phyloP scores from a whole-genome alignment of 2,888 invertebrate species.

The Embidobia sp. region DNA sequence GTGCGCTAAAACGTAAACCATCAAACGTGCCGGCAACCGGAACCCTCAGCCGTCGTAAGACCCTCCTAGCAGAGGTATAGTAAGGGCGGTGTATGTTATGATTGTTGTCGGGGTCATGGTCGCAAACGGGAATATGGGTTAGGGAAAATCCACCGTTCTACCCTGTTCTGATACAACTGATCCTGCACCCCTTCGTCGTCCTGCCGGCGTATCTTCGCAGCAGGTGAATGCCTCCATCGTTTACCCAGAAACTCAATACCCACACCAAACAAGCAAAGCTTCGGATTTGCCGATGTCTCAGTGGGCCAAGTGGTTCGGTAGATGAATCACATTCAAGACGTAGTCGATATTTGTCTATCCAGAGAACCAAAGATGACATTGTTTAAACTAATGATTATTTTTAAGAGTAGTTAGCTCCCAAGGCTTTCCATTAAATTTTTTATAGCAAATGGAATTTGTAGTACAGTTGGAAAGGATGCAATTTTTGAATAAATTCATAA shows the following conservation, averaged over 20 bases:
- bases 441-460: too few species aligned
- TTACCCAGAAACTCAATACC: slow-evolving; percentile 24
- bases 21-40: slow-evolving; percentile 67
- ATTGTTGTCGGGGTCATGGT: slow-evolving; percentile 77
- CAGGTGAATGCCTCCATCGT: slow-evolving; percentile 49
- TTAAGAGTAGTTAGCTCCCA: too few species aligned
- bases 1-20: slow-evolving; percentile 76
- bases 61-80: slow-evolving; percentile 73
- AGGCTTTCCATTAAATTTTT: too few species aligned
- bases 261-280: too few species aligned
- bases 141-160: slow-evolving; percentile 69
- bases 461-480: too few species aligned
- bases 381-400: too few species aligned
- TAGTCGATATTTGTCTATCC: too few species aligned
- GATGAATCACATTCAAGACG: too few species aligned
- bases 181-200: slow-evolving; percentile 53
- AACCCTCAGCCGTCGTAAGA: slow-evolving; percentile 75
- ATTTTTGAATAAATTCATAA: too few species aligned
- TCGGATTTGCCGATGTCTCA: too few species aligned
- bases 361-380: too few species aligned
- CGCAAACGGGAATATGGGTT: slow-evolving; percentile 71
- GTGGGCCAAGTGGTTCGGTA: too few species aligned
- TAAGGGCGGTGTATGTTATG: slow-evolving; percentile 76
- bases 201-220: slow-evolving; percentile 50
- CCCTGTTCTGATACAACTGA: slow-evolving; percentile 60